Evolutionary conservation across 2,888 invertebrate species (phyloP).

Genomic region (Ischnus inquisitorius): DNA sequence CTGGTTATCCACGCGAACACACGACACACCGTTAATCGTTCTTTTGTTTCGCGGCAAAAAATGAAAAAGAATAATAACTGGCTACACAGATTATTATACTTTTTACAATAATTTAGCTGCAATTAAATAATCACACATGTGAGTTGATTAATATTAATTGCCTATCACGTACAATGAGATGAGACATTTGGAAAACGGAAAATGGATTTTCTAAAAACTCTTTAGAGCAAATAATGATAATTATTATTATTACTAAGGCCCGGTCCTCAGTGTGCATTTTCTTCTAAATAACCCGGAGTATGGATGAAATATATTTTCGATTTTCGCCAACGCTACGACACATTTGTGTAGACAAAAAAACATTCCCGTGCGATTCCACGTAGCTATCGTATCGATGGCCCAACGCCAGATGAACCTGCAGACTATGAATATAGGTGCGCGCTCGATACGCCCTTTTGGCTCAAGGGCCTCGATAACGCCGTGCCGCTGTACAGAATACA

Average conservation of each 20-base stretch:
- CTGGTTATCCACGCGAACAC: not conserved
- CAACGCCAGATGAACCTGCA: not conserved
- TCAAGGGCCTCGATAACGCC: not conserved
- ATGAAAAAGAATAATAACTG: not conserved
- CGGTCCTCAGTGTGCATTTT: too few relatives aligned
- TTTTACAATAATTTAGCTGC: too few relatives aligned
- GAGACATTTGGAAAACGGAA: too few relatives aligned
- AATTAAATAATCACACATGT: too few relatives aligned
- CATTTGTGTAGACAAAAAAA: not conserved
- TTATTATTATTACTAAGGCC: too few relatives aligned
- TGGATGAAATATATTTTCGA: too few relatives aligned
- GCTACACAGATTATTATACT: not conserved
- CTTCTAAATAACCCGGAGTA: too few relatives aligned
- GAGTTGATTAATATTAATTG: too few relatives aligned
- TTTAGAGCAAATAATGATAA: too few relatives aligned
- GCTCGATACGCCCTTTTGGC: not conserved
- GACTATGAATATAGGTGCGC: not conserved
- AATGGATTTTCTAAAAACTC: too few relatives aligned
- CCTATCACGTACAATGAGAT: too few relatives aligned
- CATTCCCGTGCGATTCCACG: not conserved
- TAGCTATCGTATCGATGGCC: not conserved
- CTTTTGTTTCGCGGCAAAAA: conserved; percentile 6
- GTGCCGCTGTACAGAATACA: not conserved
- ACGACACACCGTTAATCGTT: conserved; percentile 3
- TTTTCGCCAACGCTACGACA: not conserved